Evolutionary conservation across 2,888 invertebrate genomes (phyloP).

Genomic region (Aphidoletes aphidimyza): DNA sequence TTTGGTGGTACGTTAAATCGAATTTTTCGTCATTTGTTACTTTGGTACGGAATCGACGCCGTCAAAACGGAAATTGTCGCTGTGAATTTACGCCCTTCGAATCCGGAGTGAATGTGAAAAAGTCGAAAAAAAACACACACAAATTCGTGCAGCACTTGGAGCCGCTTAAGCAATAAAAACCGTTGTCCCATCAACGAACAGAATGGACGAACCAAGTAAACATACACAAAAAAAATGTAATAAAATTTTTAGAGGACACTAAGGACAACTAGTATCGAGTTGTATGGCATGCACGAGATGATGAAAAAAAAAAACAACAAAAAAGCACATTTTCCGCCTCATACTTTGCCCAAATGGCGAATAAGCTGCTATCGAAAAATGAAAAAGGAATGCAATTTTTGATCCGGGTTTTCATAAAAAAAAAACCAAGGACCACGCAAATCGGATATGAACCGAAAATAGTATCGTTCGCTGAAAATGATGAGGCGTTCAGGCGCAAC

Average conservation of each 20-base stretch:
- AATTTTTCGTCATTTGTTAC: conserved; percentile 26
- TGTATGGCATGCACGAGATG: background rate
- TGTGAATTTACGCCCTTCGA: conserved; percentile 52
- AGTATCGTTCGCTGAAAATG: conserved; percentile 29
- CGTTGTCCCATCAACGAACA: background rate
- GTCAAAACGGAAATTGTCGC: conserved; percentile 45
- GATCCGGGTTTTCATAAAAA: background rate
- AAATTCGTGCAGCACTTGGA: background rate
- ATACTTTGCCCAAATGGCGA: background rate
- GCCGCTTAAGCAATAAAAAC: conserved; percentile 25
- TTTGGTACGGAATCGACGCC: conserved; percentile 22
- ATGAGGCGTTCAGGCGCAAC: too few species aligned
- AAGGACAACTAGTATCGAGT: conserved; percentile 32
- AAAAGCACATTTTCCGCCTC: background rate
- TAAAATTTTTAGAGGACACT: conserved; percentile 39
- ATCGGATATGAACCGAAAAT: conserved; percentile 37
- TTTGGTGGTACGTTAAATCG: background rate
- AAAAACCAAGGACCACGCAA: background rate
- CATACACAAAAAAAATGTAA: background rate
- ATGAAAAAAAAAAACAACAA: background rate
- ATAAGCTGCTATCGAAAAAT: conserved; percentile 24
- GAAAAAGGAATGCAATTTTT: conserved; percentile 1
- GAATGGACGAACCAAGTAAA: background rate
- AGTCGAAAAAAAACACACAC: conserved; percentile 41
- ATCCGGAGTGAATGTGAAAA: conserved; percentile 28